A percentile compares a stretch with the other conserved stretches of the same genome.
Evolutionary conservation across 2,113 vertebrate species (phyloP).

Genomic region (Martes martes): DNA sequence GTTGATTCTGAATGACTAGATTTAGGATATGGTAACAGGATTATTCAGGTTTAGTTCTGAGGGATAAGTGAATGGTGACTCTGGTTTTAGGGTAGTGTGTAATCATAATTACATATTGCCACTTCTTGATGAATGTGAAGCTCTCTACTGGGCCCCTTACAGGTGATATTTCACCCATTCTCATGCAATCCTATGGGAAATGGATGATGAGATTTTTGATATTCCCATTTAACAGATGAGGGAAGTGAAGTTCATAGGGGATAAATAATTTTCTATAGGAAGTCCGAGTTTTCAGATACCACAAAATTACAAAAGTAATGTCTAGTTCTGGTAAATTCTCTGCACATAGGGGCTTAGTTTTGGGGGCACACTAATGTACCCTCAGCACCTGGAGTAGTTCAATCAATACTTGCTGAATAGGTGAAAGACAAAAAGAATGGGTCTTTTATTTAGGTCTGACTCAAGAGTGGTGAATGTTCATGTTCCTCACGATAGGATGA

Average conservation of each 20-base stretch:
- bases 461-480: not conserved
- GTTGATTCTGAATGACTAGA: not conserved
- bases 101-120: not conserved
- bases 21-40: not conserved
- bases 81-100: not conserved
- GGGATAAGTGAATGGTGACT: not conserved
- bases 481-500: not conserved
- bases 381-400: not conserved
- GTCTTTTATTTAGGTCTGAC: not conserved
- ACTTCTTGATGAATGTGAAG: not conserved
- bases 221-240: constrained; percentile 2
- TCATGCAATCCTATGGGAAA: not conserved
- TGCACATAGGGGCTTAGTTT: not conserved
- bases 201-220: not conserved
- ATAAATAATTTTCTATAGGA: not conserved
- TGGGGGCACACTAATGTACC: not conserved
- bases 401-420: not conserved
- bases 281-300: not conserved
- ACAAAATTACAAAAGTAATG: not conserved
- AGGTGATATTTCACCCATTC: not conserved
- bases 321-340: not conserved
- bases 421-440: not conserved
- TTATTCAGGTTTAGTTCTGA: not conserved
- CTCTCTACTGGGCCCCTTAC: not conserved
- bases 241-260: not conserved